These are phyloP conservation scores for Thamnophis elegans DNA, from an alignment of 2,797 vertebrate species.

Conservation along the genomic window DNA sequence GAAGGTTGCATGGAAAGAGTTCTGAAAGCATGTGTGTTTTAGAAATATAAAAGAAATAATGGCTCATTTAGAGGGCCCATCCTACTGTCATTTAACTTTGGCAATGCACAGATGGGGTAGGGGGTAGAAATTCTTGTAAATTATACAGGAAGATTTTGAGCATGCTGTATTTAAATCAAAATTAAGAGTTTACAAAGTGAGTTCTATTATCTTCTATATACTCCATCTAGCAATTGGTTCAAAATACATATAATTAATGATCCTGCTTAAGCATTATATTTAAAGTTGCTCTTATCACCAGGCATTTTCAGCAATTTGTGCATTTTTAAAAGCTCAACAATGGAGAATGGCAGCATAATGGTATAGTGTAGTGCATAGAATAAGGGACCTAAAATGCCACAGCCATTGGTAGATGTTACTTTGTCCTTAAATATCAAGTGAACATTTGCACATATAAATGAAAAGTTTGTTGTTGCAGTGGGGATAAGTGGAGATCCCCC, in stretches of 20 bases:
- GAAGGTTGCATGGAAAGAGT: constrained; percentile 10
- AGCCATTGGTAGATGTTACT: constrained; percentile 19
- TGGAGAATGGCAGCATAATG: constrained; percentile 22
- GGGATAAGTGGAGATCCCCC: neutral
- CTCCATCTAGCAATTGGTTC: constrained; percentile 40
- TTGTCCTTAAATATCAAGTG: constrained; percentile 11
- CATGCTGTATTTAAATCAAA: constrained; percentile 42
- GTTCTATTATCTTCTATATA: constrained; percentile 15
- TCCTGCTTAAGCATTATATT: constrained; percentile 20
- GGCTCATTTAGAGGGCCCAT: neutral
- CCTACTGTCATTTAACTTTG: constrained; percentile 36
- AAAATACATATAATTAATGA: constrained; percentile 35
- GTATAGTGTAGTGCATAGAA: constrained; percentile 6
- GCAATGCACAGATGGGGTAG: constrained; percentile 20
- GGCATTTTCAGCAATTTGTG: constrained; percentile 21
- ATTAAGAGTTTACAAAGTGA: constrained; percentile 16
- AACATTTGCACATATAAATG: constrained; percentile 23
- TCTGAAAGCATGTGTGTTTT: neutral
- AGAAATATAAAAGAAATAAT: constrained; percentile 27
- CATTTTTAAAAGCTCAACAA: constrained; percentile 24
- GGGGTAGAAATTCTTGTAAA: constrained; percentile 37
- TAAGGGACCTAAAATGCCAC: constrained; percentile 4
- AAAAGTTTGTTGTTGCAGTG: neutral
- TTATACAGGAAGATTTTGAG: constrained; percentile 22
- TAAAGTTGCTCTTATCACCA: neutral